These are phyloP conservation scores for Myotis lucifugus DNA, from an alignment of 2,113 vertebrate genomes.

Conservation along the genomic window DNA sequence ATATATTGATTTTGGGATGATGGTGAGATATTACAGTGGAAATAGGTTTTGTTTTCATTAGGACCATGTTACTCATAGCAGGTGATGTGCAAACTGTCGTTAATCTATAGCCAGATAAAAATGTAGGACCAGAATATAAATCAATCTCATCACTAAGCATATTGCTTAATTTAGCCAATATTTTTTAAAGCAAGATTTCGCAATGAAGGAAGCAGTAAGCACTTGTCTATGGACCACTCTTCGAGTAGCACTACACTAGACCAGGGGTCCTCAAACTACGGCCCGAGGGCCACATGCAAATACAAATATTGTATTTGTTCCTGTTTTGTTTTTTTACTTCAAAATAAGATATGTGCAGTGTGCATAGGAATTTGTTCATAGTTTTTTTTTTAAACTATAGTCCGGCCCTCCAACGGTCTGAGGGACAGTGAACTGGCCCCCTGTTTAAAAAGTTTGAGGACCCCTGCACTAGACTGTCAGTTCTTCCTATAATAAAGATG, in stretches of 20 bases:
- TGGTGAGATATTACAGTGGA: not conserved
- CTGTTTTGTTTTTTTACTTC: too few species aligned
- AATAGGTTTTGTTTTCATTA: conserved; percentile 2
- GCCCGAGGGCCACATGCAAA: too few species aligned
- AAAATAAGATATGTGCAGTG: too few species aligned
- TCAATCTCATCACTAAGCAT: not conserved
- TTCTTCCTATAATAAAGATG: not conserved
- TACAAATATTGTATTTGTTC: too few species aligned
- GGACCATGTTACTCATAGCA: not conserved
- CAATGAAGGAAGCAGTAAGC: not conserved
- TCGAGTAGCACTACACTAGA: not conserved
- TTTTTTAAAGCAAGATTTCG: conserved; percentile 31
- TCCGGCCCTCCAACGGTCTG: too few species aligned
- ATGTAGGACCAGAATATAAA: not conserved
- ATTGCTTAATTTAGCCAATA: not conserved
- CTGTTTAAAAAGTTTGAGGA: too few species aligned
- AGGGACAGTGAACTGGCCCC: too few species aligned
- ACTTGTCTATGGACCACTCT: not conserved
- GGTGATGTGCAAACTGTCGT: not conserved
- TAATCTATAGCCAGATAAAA: not conserved
- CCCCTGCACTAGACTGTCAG: not conserved
- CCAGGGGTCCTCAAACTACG: too few species aligned
- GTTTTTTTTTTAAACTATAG: too few species aligned
- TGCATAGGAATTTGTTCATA: too few species aligned
- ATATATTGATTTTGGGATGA: not conserved